Evolutionary conservation across 2,113 vertebrate genomes (phyloP).

Genomic region (Pituophis catenifer): DNA sequence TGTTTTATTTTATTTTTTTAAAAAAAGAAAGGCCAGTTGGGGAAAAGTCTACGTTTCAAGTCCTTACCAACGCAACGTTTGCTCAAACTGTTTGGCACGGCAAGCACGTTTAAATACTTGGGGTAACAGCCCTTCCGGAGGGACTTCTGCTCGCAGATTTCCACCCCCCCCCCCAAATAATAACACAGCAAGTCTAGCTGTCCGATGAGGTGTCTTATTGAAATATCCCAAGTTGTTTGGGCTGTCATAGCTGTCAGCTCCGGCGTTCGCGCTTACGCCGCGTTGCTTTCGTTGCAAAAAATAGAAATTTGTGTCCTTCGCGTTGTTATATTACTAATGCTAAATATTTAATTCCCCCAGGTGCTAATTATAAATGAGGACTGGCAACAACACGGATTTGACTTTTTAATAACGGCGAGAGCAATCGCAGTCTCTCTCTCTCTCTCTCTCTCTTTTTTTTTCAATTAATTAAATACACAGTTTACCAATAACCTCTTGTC

Average conservation of each 20-base stretch:
- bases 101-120: slow-evolving; percentile 95
- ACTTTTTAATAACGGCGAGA: slow-evolving; percentile 99
- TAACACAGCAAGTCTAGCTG: slow-evolving; percentile 87
- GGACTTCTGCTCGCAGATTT: slow-evolving; percentile 84
- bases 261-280: slow-evolving; percentile 87
- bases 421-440: slow-evolving; percentile 94
- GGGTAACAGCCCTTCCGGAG: slow-evolving; percentile 83
- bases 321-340: slow-evolving; percentile 99
- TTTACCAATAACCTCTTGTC: slow-evolving; percentile 98
- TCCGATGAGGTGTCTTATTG: slow-evolving; percentile 91
- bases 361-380: slow-evolving; percentile 98
- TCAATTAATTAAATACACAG: slow-evolving; percentile 99
- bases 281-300: slow-evolving; percentile 95
- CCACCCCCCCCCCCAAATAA: slow-evolving; percentile 89
- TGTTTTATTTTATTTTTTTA: too few species aligned
- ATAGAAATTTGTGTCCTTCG: slow-evolving; percentile 99
- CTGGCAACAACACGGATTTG: slow-evolving; percentile 98
- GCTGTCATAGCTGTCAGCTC: slow-evolving; percentile 97
- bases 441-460: slow-evolving; percentile 76
- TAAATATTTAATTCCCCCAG: slow-evolving; percentile 99
- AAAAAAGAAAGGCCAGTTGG: slow-evolving; percentile 45
- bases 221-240: slow-evolving; percentile 87
- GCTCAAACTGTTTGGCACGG: slow-evolving; percentile 73
- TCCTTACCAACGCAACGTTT: slow-evolving; percentile 58
- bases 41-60: slow-evolving; percentile 48